Evolutionary conservation across 2,113 vertebrate genomes (phyloP).

Genomic region (Epinephelus lanceolatus): DNA sequence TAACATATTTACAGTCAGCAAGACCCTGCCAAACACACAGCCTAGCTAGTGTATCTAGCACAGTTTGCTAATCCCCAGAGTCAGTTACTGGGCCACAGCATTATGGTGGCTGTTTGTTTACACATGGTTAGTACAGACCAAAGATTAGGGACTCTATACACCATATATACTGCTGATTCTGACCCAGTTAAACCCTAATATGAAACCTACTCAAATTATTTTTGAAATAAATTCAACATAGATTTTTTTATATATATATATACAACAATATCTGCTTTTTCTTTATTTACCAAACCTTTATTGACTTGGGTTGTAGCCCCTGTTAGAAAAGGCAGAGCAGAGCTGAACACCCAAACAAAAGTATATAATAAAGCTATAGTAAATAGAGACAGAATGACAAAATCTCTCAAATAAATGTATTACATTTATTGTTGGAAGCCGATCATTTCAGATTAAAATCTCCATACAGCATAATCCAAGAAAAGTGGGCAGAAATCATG

Average conservation of each 20-base stretch:
- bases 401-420: not conserved
- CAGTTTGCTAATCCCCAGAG: slow-evolving; percentile 72
- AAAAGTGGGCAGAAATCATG: slow-evolving; percentile 3
- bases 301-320: not conserved
- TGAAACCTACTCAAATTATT: not conserved
- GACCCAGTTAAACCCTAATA: slow-evolving; percentile 42
- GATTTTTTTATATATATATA: not conserved
- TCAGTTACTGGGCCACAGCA: slow-evolving; percentile 71
- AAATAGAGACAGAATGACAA: not conserved
- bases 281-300: not conserved
- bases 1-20: slow-evolving; percentile 20
- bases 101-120: slow-evolving; percentile 52
- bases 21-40: slow-evolving; percentile 39
- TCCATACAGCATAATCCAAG: not conserved
- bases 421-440: not conserved
- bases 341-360: not conserved
- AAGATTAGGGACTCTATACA: slow-evolving; percentile 68
- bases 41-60: slow-evolving; percentile 42
- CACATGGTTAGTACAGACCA: slow-evolving; percentile 43
- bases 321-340: not conserved
- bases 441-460: slow-evolving; percentile 5
- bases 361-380: not conserved
- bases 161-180: slow-evolving; percentile 42
- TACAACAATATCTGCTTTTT: not conserved
- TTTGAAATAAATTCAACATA: not conserved